These are phyloP conservation scores for Myripristis murdjan DNA, from an alignment of 2,797 vertebrate species.

Conservation along the genomic window DNA sequence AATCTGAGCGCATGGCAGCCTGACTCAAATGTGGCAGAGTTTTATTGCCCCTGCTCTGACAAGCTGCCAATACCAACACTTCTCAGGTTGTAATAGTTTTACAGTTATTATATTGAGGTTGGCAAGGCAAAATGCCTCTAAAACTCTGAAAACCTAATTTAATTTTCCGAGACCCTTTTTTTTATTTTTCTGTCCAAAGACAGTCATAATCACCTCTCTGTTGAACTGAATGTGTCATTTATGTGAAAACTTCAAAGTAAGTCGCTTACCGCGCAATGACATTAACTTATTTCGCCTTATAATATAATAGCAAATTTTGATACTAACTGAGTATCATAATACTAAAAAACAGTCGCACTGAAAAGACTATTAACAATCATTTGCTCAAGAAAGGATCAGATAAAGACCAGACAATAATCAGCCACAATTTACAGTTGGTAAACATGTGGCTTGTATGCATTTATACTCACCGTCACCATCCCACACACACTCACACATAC, in stretches of 20 bases:
- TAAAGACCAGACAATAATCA: neutral
- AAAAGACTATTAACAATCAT: neutral
- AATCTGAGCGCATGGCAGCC: constrained; percentile 69
- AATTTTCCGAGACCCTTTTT: constrained; percentile 74
- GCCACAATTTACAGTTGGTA: neutral
- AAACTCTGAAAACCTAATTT: constrained; percentile 77
- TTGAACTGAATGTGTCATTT: constrained; percentile 75
- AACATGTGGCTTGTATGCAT: neutral
- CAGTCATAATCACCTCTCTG: constrained; percentile 68
- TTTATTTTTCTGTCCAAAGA: constrained; percentile 63
- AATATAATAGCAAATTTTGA: constrained; percentile 29
- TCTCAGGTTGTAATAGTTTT: constrained; percentile 85
- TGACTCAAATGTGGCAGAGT: constrained; percentile 53
- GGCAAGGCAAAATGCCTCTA: constrained; percentile 67
- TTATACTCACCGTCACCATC: constrained; percentile 3
- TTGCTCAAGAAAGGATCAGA: constrained; percentile 1
- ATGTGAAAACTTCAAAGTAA: constrained; percentile 74
- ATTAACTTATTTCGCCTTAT: constrained; percentile 39
- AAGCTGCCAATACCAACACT: constrained; percentile 82
- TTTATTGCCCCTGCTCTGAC: constrained; percentile 73
- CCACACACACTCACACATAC: neutral
- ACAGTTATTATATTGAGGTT: constrained; percentile 84
- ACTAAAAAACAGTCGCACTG: neutral
- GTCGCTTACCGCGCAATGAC: constrained; percentile 48
- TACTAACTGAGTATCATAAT: constrained; percentile 27